Conservation (phyloP, 2,888 invertebrate species). For the Octodonta nipae region DNA sequence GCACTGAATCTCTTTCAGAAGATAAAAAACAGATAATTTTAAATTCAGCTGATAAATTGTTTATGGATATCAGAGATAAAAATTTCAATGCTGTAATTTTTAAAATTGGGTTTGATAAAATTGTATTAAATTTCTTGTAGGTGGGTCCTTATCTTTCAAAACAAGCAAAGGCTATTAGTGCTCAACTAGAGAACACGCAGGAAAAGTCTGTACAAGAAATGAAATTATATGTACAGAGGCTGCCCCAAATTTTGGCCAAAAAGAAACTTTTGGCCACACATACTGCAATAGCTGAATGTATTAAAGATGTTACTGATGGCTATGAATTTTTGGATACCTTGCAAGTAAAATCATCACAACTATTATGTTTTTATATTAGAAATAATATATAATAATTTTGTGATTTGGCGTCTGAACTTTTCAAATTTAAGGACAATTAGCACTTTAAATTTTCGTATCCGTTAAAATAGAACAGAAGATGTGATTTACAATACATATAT, state of each 20-base stretch:
- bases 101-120: neutral
- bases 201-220: constrained; percentile 90
- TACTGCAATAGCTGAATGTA: constrained; percentile 84
- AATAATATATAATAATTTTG: too few species aligned
- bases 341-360: constrained; percentile 27
- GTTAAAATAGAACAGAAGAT: too few species aligned
- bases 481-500: too few species aligned
- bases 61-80: constrained; percentile 78
- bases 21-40: constrained; percentile 65
- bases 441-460: too few species aligned
- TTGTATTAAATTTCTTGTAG: constrained; percentile 23
- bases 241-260: constrained; percentile 75
- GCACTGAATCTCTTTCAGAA: constrained; percentile 43
- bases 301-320: constrained; percentile 62
- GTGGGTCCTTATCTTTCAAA: constrained; percentile 74
- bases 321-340: constrained; percentile 33
- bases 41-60: constrained; percentile 81
- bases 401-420: too few species aligned
- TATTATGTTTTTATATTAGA: too few species aligned
- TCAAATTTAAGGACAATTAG: too few species aligned
- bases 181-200: constrained; percentile 72
- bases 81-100: constrained; percentile 66
- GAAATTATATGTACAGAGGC: constrained; percentile 78
- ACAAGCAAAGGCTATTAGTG: constrained; percentile 75
- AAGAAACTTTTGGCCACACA: constrained; percentile 79